Conservation (phyloP, 2,113 vertebrate genomes). For the Reinhardtius hippoglossoides region DNA sequence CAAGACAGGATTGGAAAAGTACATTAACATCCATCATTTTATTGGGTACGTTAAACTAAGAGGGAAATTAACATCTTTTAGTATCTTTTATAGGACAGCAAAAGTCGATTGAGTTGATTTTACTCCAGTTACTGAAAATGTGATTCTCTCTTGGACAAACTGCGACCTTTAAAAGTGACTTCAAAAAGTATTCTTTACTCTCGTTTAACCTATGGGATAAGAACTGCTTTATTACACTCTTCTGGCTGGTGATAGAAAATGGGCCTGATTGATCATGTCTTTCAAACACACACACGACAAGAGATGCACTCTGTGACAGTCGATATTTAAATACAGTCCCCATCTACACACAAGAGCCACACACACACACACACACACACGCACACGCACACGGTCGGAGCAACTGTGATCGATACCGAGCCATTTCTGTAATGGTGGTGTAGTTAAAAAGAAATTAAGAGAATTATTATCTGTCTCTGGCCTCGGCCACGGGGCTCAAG, state of each 20-base stretch:
- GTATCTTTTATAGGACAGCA: not conserved
- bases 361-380: not conserved
- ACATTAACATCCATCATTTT: constrained; percentile 26
- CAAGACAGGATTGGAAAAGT: constrained; percentile 8
- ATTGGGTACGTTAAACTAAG: constrained; percentile 9
- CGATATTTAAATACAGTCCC: constrained; percentile 47
- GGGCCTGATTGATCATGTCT: not conserved
- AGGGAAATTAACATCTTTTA: constrained; percentile 5
- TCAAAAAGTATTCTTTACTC: not conserved
- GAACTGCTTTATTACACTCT: constrained; percentile 15
- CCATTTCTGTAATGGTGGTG: constrained; percentile 74
- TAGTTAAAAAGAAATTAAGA: constrained; percentile 87
- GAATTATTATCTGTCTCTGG: constrained; percentile 77
- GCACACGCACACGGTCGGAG: constrained; percentile 16
- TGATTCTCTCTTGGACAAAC: not conserved
- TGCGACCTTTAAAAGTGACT: not conserved
- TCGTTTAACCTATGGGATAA: not conserved
- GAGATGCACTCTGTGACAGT: constrained; percentile 19
- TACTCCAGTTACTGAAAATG: constrained; percentile 24
- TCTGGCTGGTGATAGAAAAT: not conserved
- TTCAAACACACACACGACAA: constrained; percentile 12
- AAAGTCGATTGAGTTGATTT: not conserved
- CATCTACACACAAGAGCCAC: constrained; percentile 22
- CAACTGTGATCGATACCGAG: constrained; percentile 74
- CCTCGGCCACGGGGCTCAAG: constrained; percentile 49